A percentile compares a stretch with the other conserved stretches of the same genome.
phyloP scores from a whole-genome alignment of 2,797 vertebrate genomes.

The Lithobates pipiens region DNA sequence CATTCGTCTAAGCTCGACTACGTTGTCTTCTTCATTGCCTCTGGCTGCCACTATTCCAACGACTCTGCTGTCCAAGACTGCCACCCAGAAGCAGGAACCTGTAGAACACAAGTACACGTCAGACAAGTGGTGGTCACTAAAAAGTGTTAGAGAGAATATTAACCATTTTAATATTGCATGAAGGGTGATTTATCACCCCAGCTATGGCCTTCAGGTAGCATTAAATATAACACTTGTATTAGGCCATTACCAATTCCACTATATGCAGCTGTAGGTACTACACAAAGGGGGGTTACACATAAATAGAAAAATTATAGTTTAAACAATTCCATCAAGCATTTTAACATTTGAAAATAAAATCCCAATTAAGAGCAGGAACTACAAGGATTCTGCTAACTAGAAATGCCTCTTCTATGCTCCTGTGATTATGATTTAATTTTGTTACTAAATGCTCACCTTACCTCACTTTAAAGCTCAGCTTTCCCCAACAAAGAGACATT shows the following conservation, averaged over 20 bases:
- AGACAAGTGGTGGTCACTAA: not conserved
- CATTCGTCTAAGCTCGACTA: conserved; percentile 94
- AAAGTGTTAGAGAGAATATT: too few relatives aligned
- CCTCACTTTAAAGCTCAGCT: too few relatives aligned
- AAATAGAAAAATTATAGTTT: not conserved
- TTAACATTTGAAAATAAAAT: too few relatives aligned
- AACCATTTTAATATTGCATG: not conserved
- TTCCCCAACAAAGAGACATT: too few relatives aligned
- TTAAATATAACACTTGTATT: not conserved
- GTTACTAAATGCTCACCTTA: too few relatives aligned
- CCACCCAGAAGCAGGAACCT: conserved; percentile 99
- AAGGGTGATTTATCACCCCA: not conserved
- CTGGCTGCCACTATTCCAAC: conserved; percentile 95
- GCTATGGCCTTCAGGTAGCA: not conserved
- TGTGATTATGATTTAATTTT: too few relatives aligned
- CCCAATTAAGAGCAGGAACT: too few relatives aligned
- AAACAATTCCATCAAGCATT: too few relatives aligned
- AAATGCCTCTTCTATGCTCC: too few relatives aligned
- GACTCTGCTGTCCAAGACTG: conserved; percentile 90
- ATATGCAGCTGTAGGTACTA: not conserved
- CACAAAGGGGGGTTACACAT: too few relatives aligned
- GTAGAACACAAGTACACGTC: conserved; percentile 63
- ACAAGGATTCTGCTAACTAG: too few relatives aligned
- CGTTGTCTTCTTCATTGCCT: conserved; percentile 92
- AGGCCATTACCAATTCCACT: not conserved